Conservation (phyloP, 2,797 vertebrate genomes). For the Buceros bicornis region DNA sequence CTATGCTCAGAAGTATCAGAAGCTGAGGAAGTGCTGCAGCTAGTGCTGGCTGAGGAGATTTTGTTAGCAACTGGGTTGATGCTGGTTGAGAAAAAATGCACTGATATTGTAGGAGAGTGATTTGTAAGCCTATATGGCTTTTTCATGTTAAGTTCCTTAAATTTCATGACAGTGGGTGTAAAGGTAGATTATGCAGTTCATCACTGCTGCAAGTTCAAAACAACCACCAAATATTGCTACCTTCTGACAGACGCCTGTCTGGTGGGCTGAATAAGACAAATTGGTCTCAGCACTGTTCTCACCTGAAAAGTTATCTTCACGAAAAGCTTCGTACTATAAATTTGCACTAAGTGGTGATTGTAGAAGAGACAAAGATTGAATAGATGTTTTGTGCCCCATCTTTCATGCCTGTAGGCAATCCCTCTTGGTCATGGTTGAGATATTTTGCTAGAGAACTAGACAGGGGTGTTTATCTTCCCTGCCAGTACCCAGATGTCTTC, state of each 20-base stretch:
- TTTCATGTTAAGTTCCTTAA: neutral
- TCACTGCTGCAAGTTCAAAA: neutral
- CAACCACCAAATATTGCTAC: neutral
- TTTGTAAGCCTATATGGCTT: neutral
- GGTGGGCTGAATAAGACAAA: neutral
- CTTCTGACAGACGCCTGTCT: neutral
- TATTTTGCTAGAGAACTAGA: neutral
- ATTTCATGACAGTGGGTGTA: neutral
- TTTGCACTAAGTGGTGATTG: neutral
- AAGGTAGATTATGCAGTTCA: neutral
- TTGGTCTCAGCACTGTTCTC: neutral
- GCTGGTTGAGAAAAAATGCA: neutral
- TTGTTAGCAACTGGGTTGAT: neutral
- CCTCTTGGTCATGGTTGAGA: slow-evolving; percentile 31
- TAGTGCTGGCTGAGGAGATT: neutral
- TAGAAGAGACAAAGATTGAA: slow-evolving; percentile 39
- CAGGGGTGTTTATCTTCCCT: slow-evolving; percentile 54
- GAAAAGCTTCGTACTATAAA: neutral
- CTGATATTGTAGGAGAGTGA: neutral
- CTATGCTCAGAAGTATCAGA: accelerated
- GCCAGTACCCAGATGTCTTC: neutral
- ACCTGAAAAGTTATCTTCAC: neutral
- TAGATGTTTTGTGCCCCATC: neutral
- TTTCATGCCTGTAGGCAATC: slow-evolving; percentile 20
- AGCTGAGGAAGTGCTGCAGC: neutral